These are phyloP conservation scores for Artibeus jamaicensis DNA, from an alignment of 2,797 vertebrate species.

Conservation along the genomic window DNA sequence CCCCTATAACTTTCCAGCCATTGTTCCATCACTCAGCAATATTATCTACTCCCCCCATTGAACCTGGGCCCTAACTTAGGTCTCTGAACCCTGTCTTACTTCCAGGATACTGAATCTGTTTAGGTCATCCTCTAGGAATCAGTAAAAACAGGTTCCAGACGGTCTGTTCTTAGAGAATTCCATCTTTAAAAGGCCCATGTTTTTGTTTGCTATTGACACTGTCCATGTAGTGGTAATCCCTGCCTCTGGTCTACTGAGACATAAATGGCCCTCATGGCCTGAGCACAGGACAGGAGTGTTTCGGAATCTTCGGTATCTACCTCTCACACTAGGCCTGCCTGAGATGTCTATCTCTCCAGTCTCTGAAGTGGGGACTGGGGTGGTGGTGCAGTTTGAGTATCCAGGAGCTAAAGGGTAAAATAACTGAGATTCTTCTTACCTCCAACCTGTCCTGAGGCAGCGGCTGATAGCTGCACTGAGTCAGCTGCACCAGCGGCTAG, in stretches of 20 bases:
- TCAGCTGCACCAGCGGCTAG: neutral
- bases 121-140: conserved; percentile 10
- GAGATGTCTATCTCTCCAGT: neutral
- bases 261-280: neutral
- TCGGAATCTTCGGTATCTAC: neutral
- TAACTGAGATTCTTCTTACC: neutral
- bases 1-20: neutral
- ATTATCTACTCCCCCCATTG: neutral
- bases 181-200: neutral
- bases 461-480: neutral
- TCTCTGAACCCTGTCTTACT: neutral
- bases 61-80: neutral
- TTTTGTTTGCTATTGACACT: neutral
- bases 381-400: neutral
- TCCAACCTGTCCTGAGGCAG: neutral
- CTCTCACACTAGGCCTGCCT: neutral
- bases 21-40: neutral
- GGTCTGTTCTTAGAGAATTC: neutral
- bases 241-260: neutral
- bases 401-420: neutral
- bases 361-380: neutral
- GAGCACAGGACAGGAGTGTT: neutral
- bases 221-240: neutral
- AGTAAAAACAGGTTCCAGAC: neutral
- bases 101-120: conserved; percentile 31